These are phyloP conservation scores for Synanthedon andrenaeformis DNA, from an alignment of 2,888 invertebrate species.

Conservation along the genomic window DNA sequence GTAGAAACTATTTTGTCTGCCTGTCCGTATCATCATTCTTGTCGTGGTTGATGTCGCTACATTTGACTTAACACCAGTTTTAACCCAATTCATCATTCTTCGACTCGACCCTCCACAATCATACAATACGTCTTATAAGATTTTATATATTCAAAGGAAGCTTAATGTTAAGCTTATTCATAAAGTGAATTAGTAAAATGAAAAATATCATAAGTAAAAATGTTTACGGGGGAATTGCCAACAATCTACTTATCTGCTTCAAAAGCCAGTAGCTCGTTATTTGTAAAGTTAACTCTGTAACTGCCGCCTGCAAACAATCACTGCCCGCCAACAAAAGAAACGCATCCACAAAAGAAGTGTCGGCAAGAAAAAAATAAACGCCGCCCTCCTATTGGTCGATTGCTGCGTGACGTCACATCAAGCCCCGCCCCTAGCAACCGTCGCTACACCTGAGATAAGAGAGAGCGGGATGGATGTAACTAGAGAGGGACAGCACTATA, in stretches of 20 bases:
- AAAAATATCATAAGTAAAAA: too few relatives aligned
- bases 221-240: neutral
- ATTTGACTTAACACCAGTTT: too few relatives aligned
- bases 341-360: slow-evolving; percentile 42
- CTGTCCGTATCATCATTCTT: too few relatives aligned
- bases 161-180: too few relatives aligned
- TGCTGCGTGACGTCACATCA: slow-evolving; percentile 49
- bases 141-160: too few relatives aligned
- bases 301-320: slow-evolving; percentile 28
- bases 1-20: too few relatives aligned
- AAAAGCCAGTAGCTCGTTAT: slow-evolving; percentile 29
- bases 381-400: slow-evolving; percentile 42
- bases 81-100: too few relatives aligned
- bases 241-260: slow-evolving; percentile 9
- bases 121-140: too few relatives aligned
- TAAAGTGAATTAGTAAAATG: too few relatives aligned
- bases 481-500: slow-evolving; percentile 46
- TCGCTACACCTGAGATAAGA: slow-evolving; percentile 65
- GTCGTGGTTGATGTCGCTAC: too few relatives aligned
- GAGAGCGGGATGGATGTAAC: slow-evolving; percentile 36
- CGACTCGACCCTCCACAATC: too few relatives aligned
- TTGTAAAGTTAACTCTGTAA: slow-evolving; percentile 32
- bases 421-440: slow-evolving; percentile 65
- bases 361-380: slow-evolving; percentile 43
- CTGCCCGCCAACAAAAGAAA: slow-evolving; percentile 44